phyloP scores from a whole-genome alignment of 2,113 vertebrate species.

The Fregetta grallaria region DNA sequence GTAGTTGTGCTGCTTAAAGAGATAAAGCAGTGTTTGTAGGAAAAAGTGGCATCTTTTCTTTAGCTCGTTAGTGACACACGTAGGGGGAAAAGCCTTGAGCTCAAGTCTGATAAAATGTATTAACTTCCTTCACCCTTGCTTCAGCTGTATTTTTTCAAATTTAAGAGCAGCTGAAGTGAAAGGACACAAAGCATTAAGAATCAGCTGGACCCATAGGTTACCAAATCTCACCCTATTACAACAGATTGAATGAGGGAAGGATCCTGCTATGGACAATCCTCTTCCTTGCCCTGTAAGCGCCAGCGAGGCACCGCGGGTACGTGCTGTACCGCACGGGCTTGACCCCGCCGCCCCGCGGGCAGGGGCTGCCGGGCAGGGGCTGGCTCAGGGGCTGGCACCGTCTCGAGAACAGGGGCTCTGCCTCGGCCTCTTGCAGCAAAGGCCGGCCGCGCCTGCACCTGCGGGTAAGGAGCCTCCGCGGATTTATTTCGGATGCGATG shows the following conservation, averaged over 20 bases:
- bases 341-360: no score
- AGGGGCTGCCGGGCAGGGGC: no score
- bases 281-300: fast-evolving
- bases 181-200: not conserved
- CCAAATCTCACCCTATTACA: no score
- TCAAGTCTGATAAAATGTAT: not conserved
- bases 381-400: no score
- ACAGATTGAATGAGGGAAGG: fast-evolving
- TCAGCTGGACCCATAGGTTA: fast-evolving
- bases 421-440: no score
- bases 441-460: no score
- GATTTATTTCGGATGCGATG: fast-evolving
- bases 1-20: not conserved
- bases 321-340: no score
- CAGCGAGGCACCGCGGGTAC: no score
- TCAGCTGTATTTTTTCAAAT: not conserved
- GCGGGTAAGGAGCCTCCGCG: not conserved
- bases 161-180: not conserved
- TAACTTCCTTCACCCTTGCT: fast-evolving
- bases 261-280: fast-evolving
- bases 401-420: no score
- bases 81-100: fast-evolving
- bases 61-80: fast-evolving
- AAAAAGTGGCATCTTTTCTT: not conserved
- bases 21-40: fast-evolving